Percentiles rank a stretch among this genome's conserved stretches.
Evolutionary conservation across 2,113 vertebrate species (phyloP).

Genomic region (Hylia prasina): DNA sequence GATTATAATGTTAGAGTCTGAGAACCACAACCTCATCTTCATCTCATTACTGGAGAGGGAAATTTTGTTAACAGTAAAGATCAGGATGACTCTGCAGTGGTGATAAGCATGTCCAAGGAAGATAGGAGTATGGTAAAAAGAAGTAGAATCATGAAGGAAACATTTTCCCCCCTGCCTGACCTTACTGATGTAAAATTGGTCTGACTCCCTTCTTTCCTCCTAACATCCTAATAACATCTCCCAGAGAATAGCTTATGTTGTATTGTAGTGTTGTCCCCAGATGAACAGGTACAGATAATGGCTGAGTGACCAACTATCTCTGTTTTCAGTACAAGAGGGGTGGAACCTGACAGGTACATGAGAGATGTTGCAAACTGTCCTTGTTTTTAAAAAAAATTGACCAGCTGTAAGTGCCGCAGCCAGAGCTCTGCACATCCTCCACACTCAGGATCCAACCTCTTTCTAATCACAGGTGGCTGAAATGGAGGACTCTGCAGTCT

Average conservation of each 20-base stretch:
- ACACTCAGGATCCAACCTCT: not conserved
- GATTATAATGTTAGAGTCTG: not conserved
- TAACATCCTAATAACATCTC: not conserved
- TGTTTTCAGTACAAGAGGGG: not conserved
- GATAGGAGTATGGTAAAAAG: not conserved
- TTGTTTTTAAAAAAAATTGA: not conserved
- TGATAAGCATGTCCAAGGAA: not conserved
- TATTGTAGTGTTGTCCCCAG: not conserved
- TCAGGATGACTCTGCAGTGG: not conserved
- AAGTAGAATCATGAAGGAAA: not conserved
- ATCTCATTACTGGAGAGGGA: not conserved
- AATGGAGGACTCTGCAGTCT: not conserved
- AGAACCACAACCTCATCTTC: not conserved
- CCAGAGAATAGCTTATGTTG: not conserved
- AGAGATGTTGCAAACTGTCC: not conserved
- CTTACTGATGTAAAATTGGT: not conserved
- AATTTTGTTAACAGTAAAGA: not conserved
- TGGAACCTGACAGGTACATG: not conserved
- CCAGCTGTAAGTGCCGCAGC: not conserved
- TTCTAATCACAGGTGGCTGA: not conserved
- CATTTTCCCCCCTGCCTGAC: not conserved
- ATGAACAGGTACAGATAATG: not conserved
- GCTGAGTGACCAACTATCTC: rapidly evolving
- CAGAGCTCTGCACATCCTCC: not conserved
- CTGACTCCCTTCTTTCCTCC: not conserved